phyloP scores from a whole-genome alignment of 1,140 invertebrate genomes.

The Nomia melanderi region DNA sequence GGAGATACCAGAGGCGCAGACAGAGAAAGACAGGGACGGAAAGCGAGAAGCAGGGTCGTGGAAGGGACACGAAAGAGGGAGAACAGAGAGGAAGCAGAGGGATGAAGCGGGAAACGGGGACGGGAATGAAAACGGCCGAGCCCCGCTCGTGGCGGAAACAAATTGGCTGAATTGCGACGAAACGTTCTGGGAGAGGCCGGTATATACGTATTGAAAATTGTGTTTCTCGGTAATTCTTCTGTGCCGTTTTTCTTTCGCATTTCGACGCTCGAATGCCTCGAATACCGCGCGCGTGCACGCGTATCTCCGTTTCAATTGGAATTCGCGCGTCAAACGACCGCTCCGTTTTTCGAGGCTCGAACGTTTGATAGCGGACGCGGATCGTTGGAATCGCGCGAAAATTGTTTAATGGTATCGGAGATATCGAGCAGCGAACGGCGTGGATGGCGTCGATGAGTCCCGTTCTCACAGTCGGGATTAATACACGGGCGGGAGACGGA shows the following conservation, averaged over 20 bases:
- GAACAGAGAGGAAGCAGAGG: slow-evolving; percentile 20
- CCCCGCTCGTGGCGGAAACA: slow-evolving; percentile 10
- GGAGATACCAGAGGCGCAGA: no score
- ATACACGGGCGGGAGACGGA: not conserved
- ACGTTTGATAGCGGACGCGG: no score
- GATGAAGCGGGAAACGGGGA: slow-evolving; percentile 1
- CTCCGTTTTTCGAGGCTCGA: no score
- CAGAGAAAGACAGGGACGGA: slow-evolving; percentile 20
- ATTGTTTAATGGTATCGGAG: not conserved
- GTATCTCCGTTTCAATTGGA: no score
- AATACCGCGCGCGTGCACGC: no score
- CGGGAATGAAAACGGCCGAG: slow-evolving; percentile 46
- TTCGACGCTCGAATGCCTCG: no score
- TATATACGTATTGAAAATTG: not conserved
- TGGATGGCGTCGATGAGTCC: not conserved
- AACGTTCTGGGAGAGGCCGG: not conserved
- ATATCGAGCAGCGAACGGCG: no score
- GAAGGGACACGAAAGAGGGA: not conserved
- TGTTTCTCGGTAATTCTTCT: not conserved
- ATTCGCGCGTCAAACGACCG: no score
- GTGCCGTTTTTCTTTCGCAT: not conserved
- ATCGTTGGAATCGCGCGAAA: no score
- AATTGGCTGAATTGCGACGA: slow-evolving; percentile 40
- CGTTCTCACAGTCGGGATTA: not conserved
- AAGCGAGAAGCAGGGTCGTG: slow-evolving; percentile 21